A percentile compares a stretch with the other conserved stretches of the same genome.
Conservation (phyloP, 2,113 vertebrate species). For the Ictidomys tridecemlineatus region DNA sequence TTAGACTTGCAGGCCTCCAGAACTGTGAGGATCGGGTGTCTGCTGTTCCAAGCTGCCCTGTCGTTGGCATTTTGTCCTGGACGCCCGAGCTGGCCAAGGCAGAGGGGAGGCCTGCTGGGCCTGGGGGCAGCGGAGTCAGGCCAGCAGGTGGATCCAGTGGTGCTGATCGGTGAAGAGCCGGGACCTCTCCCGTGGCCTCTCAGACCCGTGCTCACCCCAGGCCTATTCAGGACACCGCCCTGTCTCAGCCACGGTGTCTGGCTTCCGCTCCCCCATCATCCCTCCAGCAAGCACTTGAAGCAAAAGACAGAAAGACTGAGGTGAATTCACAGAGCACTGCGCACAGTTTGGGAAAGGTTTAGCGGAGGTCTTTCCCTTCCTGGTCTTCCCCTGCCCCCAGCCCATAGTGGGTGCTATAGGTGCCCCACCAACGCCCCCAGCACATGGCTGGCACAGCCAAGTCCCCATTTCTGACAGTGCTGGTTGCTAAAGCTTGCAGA, state of each 20-base stretch:
- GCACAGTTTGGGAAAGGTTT: background rate
- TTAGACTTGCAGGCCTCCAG: background rate
- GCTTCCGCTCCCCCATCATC: background rate
- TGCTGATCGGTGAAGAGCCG: background rate
- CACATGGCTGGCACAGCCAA: background rate
- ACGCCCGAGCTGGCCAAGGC: background rate
- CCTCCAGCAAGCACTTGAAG: background rate
- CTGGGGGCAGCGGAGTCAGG: background rate
- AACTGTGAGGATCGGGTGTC: background rate
- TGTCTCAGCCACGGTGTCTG: too few relatives aligned
- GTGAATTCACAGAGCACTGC: too few relatives aligned
- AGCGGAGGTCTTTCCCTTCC: background rate
- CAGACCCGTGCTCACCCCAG: background rate
- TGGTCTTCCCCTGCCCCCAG: too few relatives aligned
- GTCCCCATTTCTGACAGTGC: background rate
- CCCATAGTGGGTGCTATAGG: background rate
- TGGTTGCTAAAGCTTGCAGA: background rate
- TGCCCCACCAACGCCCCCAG: background rate
- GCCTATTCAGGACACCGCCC: background rate
- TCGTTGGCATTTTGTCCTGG: rapidly evolving
- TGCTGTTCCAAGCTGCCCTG: background rate
- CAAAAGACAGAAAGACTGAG: background rate
- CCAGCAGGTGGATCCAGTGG: rapidly evolving
- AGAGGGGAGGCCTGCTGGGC: background rate
- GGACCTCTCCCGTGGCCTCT: background rate